Evolutionary conservation across 2,797 vertebrate species (phyloP).

Genomic region (Hirundo rustica): DNA sequence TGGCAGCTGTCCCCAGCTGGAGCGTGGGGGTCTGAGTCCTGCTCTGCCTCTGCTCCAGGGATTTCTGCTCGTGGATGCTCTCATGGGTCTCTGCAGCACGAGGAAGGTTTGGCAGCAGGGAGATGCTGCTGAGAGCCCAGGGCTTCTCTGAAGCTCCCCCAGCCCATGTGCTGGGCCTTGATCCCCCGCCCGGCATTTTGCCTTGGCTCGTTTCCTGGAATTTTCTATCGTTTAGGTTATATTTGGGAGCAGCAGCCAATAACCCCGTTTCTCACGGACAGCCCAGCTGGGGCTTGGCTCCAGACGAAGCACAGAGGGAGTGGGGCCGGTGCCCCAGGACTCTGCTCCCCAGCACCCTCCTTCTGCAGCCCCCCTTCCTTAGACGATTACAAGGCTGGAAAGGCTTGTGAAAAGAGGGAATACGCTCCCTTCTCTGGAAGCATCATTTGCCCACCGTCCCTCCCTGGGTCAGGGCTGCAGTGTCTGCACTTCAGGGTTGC

Average conservation of each 20-base stretch:
- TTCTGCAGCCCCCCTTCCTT: not conserved
- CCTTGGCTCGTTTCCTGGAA: conserved; percentile 60
- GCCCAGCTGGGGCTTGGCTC: conserved; percentile 36
- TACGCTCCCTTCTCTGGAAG: not conserved
- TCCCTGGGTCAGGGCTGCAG: not conserved
- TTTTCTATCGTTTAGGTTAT: conserved; percentile 52
- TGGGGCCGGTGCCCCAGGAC: not conserved
- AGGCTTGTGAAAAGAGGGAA: not conserved
- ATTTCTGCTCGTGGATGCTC: not conserved
- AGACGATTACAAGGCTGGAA: not conserved
- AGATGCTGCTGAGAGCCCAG: not conserved
- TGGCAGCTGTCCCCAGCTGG: not conserved
- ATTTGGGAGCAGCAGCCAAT: conserved; percentile 45
- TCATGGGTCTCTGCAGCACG: fast-evolving
- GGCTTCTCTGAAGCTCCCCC: not conserved
- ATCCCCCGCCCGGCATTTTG: not conserved
- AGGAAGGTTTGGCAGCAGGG: not conserved
- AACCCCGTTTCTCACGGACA: conserved; percentile 24
- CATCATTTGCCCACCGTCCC: not conserved
- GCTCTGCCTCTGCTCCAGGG: not conserved
- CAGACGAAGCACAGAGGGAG: not conserved
- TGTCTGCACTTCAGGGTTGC: not conserved
- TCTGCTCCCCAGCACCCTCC: not conserved
- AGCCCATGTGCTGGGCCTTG: not conserved
- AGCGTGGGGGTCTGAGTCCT: fast-evolving